Evolutionary conservation across 2,888 invertebrate species (phyloP).

Genomic region (Drosophila subsilvestris): DNA sequence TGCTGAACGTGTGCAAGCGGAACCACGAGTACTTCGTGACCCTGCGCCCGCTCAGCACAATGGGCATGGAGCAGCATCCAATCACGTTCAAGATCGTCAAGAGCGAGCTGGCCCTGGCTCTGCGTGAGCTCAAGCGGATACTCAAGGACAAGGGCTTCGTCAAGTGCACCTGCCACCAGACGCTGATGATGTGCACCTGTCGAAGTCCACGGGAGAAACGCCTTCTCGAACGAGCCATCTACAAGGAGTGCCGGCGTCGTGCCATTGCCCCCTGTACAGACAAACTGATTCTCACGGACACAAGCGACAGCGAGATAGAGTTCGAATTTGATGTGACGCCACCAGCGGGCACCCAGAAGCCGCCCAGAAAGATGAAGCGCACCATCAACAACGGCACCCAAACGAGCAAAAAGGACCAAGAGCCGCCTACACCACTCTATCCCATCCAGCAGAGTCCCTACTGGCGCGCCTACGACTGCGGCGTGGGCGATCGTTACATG

Average conservation of each 20-base stretch:
- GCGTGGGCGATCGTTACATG: constrained; percentile 61
- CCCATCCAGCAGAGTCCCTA: constrained; percentile 59
- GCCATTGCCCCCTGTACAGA: constrained; percentile 69
- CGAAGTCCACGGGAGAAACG: constrained; percentile 81
- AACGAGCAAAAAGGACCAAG: constrained; percentile 85
- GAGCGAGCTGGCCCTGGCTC: constrained; percentile 85
- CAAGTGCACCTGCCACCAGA: constrained; percentile 86
- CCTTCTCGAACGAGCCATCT: constrained; percentile 85
- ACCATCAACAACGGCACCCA: constrained; percentile 87
- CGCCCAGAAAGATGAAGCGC: constrained; percentile 84
- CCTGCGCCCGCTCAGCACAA: constrained; percentile 33
- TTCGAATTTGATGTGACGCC: constrained; percentile 89
- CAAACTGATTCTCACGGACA: constrained; percentile 78
- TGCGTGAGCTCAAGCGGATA: constrained; percentile 85
- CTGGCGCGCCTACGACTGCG: constrained; percentile 73
- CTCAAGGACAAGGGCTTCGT: constrained; percentile 85
- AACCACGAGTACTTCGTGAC: constrained; percentile 88
- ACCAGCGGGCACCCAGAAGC: constrained; percentile 87
- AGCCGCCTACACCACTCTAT: constrained; percentile 41
- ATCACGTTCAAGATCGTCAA: constrained; percentile 88
- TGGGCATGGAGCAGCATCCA: constrained; percentile 84
- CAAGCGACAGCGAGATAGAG: constrained; percentile 86
- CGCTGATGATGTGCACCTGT: constrained; percentile 82
- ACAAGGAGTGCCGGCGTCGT: constrained; percentile 83
- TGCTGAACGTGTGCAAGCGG: constrained; percentile 87